A percentile compares a stretch with the other conserved stretches of the same genome.
These are phyloP conservation scores for Syrmaticus mikado DNA, from an alignment of 2,113 vertebrate genomes.

Conservation along the genomic window DNA sequence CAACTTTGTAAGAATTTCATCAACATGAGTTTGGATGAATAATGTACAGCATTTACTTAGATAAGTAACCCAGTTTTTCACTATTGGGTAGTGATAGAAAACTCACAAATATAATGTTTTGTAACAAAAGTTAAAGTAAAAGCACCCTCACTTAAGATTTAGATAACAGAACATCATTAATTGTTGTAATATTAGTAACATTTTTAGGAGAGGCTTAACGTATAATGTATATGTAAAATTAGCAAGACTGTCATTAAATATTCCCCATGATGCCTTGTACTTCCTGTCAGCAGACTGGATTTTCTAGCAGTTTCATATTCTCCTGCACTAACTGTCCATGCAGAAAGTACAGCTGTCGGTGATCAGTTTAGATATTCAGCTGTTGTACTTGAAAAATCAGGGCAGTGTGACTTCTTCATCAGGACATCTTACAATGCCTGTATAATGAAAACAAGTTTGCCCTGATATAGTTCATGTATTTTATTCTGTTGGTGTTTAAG, in stretches of 20 bases:
- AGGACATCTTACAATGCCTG: neutral
- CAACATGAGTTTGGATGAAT: neutral
- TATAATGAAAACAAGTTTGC: neutral
- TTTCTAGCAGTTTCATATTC: conserved; percentile 9
- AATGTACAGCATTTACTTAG: neutral
- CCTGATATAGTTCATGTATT: neutral
- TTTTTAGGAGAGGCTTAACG: neutral
- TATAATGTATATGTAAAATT: neutral
- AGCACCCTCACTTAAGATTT: neutral
- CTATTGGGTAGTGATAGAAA: neutral
- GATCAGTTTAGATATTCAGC: conserved; percentile 54
- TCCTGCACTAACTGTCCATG: neutral
- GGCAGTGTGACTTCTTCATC: conserved; percentile 13
- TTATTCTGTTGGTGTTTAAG: neutral
- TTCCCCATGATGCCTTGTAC: neutral
- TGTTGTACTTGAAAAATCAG: conserved; percentile 4
- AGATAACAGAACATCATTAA: neutral
- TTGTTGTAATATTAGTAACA: neutral
- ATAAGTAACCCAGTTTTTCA: neutral
- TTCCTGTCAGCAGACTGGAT: neutral
- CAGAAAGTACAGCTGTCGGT: conserved; percentile 31
- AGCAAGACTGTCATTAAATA: neutral
- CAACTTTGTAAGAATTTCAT: neutral
- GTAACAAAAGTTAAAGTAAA: neutral
- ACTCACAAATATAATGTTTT: neutral